phyloP scores from a whole-genome alignment of 2,113 vertebrate genomes.

The Excalfactoria chinensis region DNA sequence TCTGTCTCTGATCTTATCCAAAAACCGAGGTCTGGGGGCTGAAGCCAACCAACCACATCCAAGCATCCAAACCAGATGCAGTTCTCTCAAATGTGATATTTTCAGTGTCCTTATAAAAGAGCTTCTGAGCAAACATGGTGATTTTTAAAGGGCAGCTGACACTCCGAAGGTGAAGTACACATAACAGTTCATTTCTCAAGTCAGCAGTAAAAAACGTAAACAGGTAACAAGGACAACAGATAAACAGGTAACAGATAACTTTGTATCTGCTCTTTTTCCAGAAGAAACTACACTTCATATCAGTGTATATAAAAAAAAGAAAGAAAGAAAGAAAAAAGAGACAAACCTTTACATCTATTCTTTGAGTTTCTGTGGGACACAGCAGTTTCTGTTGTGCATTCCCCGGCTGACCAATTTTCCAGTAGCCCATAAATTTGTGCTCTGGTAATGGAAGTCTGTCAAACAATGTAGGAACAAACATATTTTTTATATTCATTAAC shows the following conservation, averaged over 20 bases:
- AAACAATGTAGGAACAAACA: slow-evolving; percentile 54
- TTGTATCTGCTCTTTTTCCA: not conserved
- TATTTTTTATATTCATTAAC: slow-evolving; percentile 15
- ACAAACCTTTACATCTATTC: slow-evolving; percentile 88
- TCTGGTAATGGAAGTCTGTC: slow-evolving; percentile 90
- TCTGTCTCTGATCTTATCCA: not conserved
- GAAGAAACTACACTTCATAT: not conserved
- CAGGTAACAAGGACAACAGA: not conserved
- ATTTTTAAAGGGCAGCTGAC: not conserved
- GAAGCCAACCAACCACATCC: not conserved
- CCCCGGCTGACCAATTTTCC: slow-evolving; percentile 83
- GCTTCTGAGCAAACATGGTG: not conserved
- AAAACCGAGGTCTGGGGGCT: not conserved
- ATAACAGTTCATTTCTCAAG: not conserved
- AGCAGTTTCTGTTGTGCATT: slow-evolving; percentile 83
- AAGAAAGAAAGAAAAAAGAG: not conserved
- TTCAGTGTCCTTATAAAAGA: not conserved
- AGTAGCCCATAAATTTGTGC: slow-evolving; percentile 89
- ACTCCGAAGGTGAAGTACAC: not conserved
- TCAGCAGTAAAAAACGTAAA: not conserved
- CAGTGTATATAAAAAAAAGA: not conserved
- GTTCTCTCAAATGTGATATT: not conserved
- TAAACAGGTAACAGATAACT: fast-evolving
- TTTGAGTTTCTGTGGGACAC: slow-evolving; percentile 87
- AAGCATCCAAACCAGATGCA: not conserved